phyloP scores from a whole-genome alignment of 2,888 invertebrate species.

The Apamea anceps region DNA sequence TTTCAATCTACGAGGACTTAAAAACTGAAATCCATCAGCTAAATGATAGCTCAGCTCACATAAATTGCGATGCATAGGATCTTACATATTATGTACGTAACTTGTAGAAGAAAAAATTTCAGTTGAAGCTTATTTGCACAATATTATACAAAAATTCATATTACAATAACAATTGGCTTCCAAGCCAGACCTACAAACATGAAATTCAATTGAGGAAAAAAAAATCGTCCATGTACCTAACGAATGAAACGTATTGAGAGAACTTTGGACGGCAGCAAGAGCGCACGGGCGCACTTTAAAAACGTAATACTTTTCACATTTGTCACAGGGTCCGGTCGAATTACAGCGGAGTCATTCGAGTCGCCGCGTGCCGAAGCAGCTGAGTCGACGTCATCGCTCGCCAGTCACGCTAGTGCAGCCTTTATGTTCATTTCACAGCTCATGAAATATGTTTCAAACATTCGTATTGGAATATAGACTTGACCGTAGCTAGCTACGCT shows the following conservation, averaged over 20 bases:
- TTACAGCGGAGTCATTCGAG: constrained; percentile 83
- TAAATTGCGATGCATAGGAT: not conserved
- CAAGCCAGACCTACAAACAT: constrained; percentile 19
- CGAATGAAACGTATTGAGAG: constrained; percentile 44
- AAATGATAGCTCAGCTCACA: not conserved
- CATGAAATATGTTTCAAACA: constrained; percentile 65
- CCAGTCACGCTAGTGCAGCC: constrained; percentile 62
- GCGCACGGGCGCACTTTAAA: constrained; percentile 71
- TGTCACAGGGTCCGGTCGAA: constrained; percentile 82
- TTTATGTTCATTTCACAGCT: constrained; percentile 59
- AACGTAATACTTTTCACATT: constrained; percentile 84
- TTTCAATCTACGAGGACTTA: not conserved
- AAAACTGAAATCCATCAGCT: not conserved
- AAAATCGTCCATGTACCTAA: constrained; percentile 22
- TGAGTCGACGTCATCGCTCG: constrained; percentile 76
- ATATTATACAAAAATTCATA: not conserved
- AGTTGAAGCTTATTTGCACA: constrained; percentile 2
- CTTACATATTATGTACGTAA: not conserved
- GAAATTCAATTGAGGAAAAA: constrained; percentile 33
- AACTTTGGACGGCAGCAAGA: constrained; percentile 59
- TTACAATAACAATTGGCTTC: constrained; percentile 18
- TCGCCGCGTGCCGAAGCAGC: constrained; percentile 79
- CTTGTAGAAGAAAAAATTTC: not conserved
- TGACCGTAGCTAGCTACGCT: constrained; percentile 21
- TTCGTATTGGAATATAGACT: constrained; percentile 15